These are phyloP conservation scores for Acestrorhynchus altus DNA, from an alignment of 2,797 vertebrate genomes.

Conservation along the genomic window DNA sequence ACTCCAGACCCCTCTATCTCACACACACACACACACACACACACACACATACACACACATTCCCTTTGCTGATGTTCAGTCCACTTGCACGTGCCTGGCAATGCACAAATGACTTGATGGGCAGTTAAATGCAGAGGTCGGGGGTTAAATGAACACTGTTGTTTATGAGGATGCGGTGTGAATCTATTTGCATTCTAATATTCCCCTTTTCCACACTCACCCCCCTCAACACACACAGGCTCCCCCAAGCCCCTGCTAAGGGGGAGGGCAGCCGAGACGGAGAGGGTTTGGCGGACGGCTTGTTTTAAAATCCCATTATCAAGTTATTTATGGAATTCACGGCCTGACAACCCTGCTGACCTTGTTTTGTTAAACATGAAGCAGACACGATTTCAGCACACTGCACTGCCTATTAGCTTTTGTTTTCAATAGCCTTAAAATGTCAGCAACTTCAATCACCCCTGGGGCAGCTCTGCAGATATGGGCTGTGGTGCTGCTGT, in stretches of 20 bases:
- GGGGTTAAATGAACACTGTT: constrained; percentile 99
- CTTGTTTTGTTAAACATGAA: constrained; percentile 99
- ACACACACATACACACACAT: constrained; percentile 33
- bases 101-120: constrained; percentile 97
- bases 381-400: constrained; percentile 94
- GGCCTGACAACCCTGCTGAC: constrained; percentile 90
- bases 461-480: constrained; percentile 74
- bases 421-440: constrained; percentile 94
- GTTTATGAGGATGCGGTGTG: constrained; percentile 98
- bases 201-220: constrained; percentile 84
- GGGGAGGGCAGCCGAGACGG: constrained; percentile 53
- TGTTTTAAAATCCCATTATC: constrained; percentile 99
- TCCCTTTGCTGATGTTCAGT: constrained; percentile 62
- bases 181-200: constrained; percentile 99
- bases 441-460: constrained; percentile 97
- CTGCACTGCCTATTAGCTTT: constrained; percentile 89
- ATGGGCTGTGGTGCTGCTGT: constrained; percentile 31
- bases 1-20: constrained; percentile 73
- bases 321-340: constrained; percentile 99
- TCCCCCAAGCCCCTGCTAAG: constrained; percentile 47
- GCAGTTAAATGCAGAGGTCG: constrained; percentile 96
- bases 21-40: constrained; percentile 36
- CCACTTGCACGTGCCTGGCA: constrained; percentile 80
- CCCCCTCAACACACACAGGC: constrained; percentile 67
- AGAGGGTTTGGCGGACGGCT: constrained; percentile 87